Conservation (phyloP, 2,888 invertebrate genomes). For the Pandemis cinnamomeana region DNA sequence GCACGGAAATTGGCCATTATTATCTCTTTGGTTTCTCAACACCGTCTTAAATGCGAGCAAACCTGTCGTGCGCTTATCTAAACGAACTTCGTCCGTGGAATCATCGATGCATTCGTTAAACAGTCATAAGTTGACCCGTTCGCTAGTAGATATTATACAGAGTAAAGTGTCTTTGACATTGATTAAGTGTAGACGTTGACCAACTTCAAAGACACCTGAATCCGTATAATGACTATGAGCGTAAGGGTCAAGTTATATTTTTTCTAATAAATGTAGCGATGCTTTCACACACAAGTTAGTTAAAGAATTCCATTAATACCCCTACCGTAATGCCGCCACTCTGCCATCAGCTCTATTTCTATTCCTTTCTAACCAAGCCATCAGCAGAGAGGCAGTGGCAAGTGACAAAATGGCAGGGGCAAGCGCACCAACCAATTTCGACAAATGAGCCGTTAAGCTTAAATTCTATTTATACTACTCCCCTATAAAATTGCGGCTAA, state of each 20-base stretch:
- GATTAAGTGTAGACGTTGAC: too few species aligned
- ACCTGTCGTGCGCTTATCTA: not conserved
- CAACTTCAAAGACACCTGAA: too few species aligned
- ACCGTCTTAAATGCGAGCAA: not conserved
- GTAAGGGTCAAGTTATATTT: too few species aligned
- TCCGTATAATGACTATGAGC: too few species aligned
- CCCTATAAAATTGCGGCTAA: conserved; percentile 31
- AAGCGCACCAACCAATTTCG: conserved; percentile 5
- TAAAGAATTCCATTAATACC: too few species aligned
- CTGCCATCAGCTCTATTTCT: not conserved
- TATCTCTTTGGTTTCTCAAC: not conserved
- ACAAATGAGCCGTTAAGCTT: conserved; percentile 6
- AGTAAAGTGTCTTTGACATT: too few species aligned
- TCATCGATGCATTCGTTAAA: too few species aligned
- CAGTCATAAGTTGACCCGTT: too few species aligned
- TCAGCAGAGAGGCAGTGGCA: not conserved
- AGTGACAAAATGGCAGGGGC: not conserved
- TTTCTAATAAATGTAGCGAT: too few species aligned
- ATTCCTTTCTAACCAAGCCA: not conserved
- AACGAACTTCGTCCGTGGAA: too few species aligned
- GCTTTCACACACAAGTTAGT: too few species aligned
- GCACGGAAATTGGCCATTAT: not conserved
- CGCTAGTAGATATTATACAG: too few species aligned
- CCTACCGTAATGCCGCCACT: not conserved
- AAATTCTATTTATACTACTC: conserved; percentile 24